Evolutionary conservation across 35 echinoderm and acorn worm genomes (phyloP).

Genomic region (Heliocidaris tuberculata): DNA sequence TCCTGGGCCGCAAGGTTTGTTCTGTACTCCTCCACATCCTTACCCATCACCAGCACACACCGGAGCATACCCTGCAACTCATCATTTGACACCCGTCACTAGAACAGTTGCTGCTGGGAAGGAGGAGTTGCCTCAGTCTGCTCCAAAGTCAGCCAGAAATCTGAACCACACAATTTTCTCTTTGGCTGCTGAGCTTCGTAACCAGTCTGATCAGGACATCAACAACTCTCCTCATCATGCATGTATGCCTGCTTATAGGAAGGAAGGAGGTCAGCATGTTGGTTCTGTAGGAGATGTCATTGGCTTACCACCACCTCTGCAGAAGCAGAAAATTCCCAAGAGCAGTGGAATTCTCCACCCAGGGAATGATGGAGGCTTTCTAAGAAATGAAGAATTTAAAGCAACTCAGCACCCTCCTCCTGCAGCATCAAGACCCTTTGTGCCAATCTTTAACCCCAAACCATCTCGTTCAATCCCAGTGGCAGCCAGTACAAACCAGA

Average conservation of each 20-base stretch:
- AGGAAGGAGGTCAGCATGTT: background rate
- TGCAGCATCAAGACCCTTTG: background rate
- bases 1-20: slow-evolving; percentile 20
- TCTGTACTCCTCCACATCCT: slow-evolving; percentile 4
- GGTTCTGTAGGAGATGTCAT: background rate
- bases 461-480: background rate
- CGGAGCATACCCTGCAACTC: background rate
- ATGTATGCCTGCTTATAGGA: background rate
- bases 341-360: background rate
- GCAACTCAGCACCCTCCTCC: background rate
- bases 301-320: background rate
- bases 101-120: background rate
- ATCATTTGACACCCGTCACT: background rate
- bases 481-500: background rate
- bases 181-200: slow-evolving; percentile 12
- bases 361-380: background rate
- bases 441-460: slow-evolving; percentile 39
- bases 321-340: background rate
- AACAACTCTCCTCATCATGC: background rate
- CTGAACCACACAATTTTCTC: slow-evolving; percentile 18
- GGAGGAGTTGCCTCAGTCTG: background rate
- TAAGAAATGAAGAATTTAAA: background rate
- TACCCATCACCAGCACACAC: background rate
- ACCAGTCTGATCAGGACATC: background rate
- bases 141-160: background rate